phyloP scores from a whole-genome alignment of 2,113 vertebrate genomes.

The Tauraco erythrolophus region DNA sequence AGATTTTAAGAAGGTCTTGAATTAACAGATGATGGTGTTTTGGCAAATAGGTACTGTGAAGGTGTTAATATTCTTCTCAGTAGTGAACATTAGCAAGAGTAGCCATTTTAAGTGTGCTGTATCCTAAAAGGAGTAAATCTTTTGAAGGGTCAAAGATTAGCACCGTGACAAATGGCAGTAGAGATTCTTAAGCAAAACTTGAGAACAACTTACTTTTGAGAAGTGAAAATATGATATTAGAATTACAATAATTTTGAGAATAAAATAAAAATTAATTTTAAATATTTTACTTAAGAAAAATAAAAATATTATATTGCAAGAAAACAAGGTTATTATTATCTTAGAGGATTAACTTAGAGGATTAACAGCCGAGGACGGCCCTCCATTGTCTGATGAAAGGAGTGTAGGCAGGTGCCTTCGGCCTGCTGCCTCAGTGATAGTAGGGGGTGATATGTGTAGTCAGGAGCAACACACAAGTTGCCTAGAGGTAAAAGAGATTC shows the following conservation, averaged over 20 bases:
- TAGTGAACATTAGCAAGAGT: background rate
- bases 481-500: no score
- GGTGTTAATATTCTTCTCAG: background rate
- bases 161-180: fast-evolving
- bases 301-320: background rate
- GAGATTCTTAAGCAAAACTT: background rate
- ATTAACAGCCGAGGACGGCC: no score
- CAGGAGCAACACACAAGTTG: no score
- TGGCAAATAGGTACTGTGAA: background rate
- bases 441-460: no score
- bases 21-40: background rate
- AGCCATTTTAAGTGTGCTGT: background rate
- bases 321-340: background rate
- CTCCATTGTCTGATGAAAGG: no score
- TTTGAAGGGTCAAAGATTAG: background rate
- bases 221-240: background rate
- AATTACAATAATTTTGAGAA: background rate
- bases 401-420: no score
- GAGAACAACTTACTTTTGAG: background rate
- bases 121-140: background rate
- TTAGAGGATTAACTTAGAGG: no score
- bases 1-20: background rate
- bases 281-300: background rate
- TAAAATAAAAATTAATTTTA: background rate
- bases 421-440: no score